phyloP scores from a whole-genome alignment of 1,140 invertebrate genomes.

The Procambarus clarkii region DNA sequence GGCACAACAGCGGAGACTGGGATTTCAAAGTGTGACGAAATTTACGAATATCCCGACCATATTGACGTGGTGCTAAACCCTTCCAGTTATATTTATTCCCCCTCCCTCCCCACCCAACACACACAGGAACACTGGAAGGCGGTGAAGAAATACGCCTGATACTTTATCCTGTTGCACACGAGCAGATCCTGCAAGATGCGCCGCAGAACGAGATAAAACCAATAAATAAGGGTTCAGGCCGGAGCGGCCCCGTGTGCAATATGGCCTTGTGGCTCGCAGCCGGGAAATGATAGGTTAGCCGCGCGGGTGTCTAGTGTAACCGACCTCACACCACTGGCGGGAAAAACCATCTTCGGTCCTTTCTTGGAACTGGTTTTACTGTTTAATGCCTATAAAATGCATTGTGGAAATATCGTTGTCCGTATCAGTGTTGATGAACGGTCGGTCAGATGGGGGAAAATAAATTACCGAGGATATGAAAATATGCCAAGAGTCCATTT shows the following conservation, averaged over 20 bases:
- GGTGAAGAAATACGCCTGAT: background rate
- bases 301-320: background rate
- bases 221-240: background rate
- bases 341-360: background rate
- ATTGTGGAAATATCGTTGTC: background rate
- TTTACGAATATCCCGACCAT: background rate
- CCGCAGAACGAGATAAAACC: background rate
- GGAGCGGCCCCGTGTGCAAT: background rate
- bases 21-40: too few relatives aligned
- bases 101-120: too few relatives aligned
- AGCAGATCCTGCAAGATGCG: background rate
- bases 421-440: background rate
- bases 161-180: background rate
- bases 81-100: too few relatives aligned
- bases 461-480: background rate
- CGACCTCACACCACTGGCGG: background rate
- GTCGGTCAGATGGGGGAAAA: background rate
- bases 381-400: background rate
- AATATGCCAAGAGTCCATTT: background rate
- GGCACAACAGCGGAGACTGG: too few relatives aligned
- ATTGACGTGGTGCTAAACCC: background rate
- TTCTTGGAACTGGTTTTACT: conserved; percentile 1
- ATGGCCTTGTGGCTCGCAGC: background rate
- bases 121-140: background rate
- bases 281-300: background rate